Evolutionary conservation across 2,797 vertebrate species (phyloP), one percentile per base, ranked within the genome.

Genomic region (Dromococcyx pavoninus): DNA sequence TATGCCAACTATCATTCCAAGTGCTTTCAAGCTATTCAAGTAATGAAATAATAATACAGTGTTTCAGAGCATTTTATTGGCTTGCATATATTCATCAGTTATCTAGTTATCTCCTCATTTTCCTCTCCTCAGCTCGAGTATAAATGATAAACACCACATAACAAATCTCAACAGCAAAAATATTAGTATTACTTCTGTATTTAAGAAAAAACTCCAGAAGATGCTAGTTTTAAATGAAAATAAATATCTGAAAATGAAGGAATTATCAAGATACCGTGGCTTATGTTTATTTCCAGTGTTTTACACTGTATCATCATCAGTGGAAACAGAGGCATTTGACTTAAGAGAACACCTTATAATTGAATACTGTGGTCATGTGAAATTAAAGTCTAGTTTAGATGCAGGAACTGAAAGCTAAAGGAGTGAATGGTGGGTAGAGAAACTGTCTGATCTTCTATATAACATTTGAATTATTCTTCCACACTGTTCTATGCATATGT

Each of bases 21-120:
- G 25, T 89, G 58, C 46, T 84, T 95, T 96, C 75, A 95, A 95
- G 89, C 70, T 75, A 72, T 94, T 94, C 93, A 86, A 93, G 70
- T 96, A 95, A 95, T 93, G 86, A 95, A 96, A 93, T 85, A 92
- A 87, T 93, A 93, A 95, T 89, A 73, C 22, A 25, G 46, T 95
- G 37, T 88, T 92, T 88, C 92, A 54, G 75, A 71, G 65, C 25
- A 75, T 84, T 95, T 97, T 89, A 96, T 77, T 95, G 67, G 48
- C 17, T 92, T 74, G 18, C 33, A 75, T 61, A 33, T 92, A 48
- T 90, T 67, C 54, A 43, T 92, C 60, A 54, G 33, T 90, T 89
- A 23, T 41, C 37, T 91, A 60, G 60, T 82, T 93, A 39, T 83
- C 5, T 5, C 64, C 27, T 70, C 8, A 9, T 64, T 88, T 90